Evolutionary conservation across 2,888 invertebrate genomes (phyloP).

Genomic region (Idaea dimidiata): DNA sequence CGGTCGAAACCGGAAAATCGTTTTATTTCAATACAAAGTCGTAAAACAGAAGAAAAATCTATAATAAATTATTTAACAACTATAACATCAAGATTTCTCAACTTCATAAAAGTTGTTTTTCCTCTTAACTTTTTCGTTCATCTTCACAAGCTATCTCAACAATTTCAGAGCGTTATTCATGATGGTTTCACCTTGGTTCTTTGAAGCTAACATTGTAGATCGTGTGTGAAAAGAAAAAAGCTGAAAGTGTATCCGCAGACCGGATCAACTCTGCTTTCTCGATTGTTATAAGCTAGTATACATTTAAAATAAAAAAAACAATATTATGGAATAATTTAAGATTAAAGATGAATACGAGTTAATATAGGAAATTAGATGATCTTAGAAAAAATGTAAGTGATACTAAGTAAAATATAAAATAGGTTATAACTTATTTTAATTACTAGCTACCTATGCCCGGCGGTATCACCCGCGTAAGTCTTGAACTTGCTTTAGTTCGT

Average conservation of each 20-base stretch:
- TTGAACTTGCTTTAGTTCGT: too few relatives aligned
- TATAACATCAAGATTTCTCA: background rate
- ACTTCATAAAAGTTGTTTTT: background rate
- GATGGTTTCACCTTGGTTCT: conserved; percentile 22
- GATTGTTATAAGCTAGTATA: conserved; percentile 4
- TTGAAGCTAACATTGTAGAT: conserved; percentile 33
- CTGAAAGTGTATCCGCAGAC: conserved; percentile 26
- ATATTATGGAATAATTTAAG: background rate
- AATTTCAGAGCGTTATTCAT: conserved; percentile 2
- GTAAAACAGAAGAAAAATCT: too few relatives aligned
- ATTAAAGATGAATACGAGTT: background rate
- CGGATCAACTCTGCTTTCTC: conserved; percentile 22
- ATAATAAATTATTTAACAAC: background rate
- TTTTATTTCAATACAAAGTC: too few relatives aligned
- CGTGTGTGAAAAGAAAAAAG: conserved; percentile 24
- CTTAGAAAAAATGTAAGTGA: too few relatives aligned
- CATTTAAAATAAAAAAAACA: background rate
- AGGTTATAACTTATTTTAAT: too few relatives aligned
- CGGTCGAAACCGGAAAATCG: too few relatives aligned
- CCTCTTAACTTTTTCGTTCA: background rate
- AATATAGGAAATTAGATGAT: background rate
- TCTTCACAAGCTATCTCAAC: background rate
- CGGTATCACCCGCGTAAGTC: too few relatives aligned
- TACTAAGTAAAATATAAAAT: too few relatives aligned
- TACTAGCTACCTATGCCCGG: too few relatives aligned